Percentiles rank a stretch among this genome's conserved stretches.
These are phyloP conservation scores for Nymphalis polychloros DNA, from an alignment of 2,888 invertebrate genomes.

Conservation along the genomic window DNA sequence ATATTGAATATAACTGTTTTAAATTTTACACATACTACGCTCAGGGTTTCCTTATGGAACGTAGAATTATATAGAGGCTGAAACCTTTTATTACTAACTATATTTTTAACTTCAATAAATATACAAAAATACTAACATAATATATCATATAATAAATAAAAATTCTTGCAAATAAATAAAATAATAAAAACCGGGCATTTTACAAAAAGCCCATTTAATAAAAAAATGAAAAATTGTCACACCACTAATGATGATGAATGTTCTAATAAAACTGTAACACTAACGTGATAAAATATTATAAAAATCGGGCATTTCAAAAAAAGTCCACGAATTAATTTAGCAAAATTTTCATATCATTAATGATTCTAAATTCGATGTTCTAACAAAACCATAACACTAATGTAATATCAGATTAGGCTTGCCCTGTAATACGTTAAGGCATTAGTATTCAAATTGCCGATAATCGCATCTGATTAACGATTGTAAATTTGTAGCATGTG, in stretches of 20 bases:
- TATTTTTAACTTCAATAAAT: no score
- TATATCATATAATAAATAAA: not conserved
- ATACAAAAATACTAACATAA: no score
- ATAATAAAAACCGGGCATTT: not conserved
- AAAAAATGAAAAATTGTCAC: not conserved
- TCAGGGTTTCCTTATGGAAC: no score
- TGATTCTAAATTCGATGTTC: conserved; percentile 4
- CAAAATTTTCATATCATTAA: conserved; percentile 1
- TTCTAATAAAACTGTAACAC: not conserved
- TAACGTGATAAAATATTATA: not conserved
- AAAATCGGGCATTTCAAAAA: not conserved
- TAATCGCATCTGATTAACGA: conserved; percentile 30
- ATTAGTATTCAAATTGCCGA: conserved; percentile 27
- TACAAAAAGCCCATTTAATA: not conserved
- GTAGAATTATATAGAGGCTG: no score
- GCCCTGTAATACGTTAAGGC: conserved; percentile 29
- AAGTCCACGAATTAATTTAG: not conserved
- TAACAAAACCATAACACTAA: conserved; percentile 26
- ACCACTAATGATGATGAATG: not conserved
- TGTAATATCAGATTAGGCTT: conserved; percentile 28
- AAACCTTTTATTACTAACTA: no score
- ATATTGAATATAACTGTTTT: no score
- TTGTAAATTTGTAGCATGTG: conserved; percentile 15
- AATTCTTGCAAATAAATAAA: not conserved
- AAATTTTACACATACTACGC: no score